Evolutionary conservation across 2,797 vertebrate genomes (phyloP).

Genomic region (Darevskia nairensis): DNA sequence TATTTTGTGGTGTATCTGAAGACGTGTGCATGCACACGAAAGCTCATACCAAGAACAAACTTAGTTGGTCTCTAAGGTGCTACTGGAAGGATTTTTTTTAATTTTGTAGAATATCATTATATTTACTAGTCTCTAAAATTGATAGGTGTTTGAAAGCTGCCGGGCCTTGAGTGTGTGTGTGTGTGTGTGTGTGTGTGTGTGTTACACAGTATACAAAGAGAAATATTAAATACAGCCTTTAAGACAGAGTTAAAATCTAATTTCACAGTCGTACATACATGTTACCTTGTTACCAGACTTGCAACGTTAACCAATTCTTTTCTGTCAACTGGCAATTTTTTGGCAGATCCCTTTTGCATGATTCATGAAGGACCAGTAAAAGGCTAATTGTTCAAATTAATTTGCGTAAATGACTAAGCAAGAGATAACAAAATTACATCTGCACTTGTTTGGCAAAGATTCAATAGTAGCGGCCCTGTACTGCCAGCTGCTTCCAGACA

Average conservation of each 20-base stretch:
- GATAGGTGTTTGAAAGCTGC: background rate
- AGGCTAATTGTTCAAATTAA: slow-evolving; percentile 99
- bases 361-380: slow-evolving; percentile 95
- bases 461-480: slow-evolving; percentile 88
- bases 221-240: background rate
- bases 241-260: slow-evolving; percentile 12
- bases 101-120: background rate
- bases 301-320: slow-evolving; percentile 82
- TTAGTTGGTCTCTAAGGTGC: too few species aligned
- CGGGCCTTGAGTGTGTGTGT: background rate
- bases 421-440: slow-evolving; percentile 99
- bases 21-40: too few species aligned
- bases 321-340: slow-evolving; percentile 85
- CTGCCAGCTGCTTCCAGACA: slow-evolving; percentile 94
- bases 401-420: slow-evolving; percentile 97
- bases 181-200: background rate
- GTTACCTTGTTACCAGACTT: slow-evolving; percentile 76
- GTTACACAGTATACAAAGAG: background rate
- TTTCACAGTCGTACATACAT: slow-evolving; percentile 28
- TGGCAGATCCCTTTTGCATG: slow-evolving; percentile 89
- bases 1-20: background rate
- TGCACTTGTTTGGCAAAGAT: slow-evolving; percentile 95
- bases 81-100: too few species aligned
- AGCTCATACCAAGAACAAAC: too few species aligned
- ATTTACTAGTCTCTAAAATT: slow-evolving; percentile 15